Conservation (phyloP, 2,113 vertebrate genomes). For the Gymnobelideus leadbeateri region DNA sequence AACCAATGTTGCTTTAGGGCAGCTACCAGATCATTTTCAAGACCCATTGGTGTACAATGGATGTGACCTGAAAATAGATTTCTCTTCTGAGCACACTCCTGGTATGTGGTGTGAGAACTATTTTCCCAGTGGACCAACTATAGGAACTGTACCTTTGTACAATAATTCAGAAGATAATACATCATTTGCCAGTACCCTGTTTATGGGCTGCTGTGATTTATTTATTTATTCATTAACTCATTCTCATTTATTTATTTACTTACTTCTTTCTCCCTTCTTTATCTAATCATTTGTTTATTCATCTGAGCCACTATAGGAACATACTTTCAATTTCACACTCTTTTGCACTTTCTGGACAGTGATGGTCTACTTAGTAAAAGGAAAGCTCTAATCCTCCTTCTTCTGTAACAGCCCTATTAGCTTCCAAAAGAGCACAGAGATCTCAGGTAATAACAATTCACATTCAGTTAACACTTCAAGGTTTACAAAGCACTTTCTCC, state of each 20-base stretch:
- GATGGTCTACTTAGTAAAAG: conserved; percentile 62
- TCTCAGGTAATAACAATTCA: conserved; percentile 13
- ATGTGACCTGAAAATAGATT: conserved; percentile 52
- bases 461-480: neutral
- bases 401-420: conserved; percentile 44
- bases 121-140: conserved; percentile 56
- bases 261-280: neutral
- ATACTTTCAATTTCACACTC: conserved; percentile 82
- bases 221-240: neutral
- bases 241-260: conserved; percentile 7
- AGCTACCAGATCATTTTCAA: neutral
- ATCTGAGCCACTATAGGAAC: conserved; percentile 66
- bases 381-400: conserved; percentile 25
- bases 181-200: conserved; percentile 74
- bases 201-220: conserved; percentile 55
- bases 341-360: conserved; percentile 77
- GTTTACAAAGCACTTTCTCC: neutral
- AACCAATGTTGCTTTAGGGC: neutral
- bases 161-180: conserved; percentile 69
- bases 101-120: neutral
- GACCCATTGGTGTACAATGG: conserved; percentile 23
- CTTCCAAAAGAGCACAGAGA: conserved; percentile 42
- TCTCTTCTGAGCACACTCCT: conserved; percentile 32
- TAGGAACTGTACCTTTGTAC: conserved; percentile 72
- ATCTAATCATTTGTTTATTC: conserved; percentile 65